phyloP scores from a whole-genome alignment of 2,113 vertebrate genomes.

The Leptodactylus fuscus region DNA sequence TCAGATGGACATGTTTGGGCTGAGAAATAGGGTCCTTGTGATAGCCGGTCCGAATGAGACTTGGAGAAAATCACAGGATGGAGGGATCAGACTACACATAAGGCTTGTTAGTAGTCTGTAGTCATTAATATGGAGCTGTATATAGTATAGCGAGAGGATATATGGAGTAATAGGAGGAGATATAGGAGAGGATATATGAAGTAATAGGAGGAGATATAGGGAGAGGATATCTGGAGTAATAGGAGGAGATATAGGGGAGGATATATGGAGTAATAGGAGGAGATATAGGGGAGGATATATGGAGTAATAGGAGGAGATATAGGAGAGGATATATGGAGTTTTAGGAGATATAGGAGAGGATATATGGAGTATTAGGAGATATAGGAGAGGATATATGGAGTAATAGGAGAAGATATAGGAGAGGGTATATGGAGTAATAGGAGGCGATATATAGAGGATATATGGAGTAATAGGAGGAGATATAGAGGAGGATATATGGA shows the following conservation, averaged over 20 bases:
- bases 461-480: neutral
- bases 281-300: neutral
- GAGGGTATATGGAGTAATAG: neutral
- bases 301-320: neutral
- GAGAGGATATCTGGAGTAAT: neutral
- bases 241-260: neutral
- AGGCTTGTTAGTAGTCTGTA: too few species aligned
- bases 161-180: neutral
- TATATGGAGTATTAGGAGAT: neutral
- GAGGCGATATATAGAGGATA: neutral
- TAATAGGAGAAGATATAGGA: constrained; percentile 4
- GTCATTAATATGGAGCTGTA: neutral
- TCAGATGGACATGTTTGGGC: too few species aligned
- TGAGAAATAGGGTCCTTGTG: too few species aligned
- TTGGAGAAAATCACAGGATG: too few species aligned
- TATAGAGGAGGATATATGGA: neutral
- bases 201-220: constrained; percentile 13
- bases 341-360: neutral
- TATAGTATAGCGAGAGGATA: neutral
- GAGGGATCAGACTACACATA: too few species aligned
- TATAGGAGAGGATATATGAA: neutral
- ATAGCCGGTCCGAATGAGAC: too few species aligned
- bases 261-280: neutral
- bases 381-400: neutral
- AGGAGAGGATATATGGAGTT: neutral